Evolutionary conservation across 2,797 vertebrate species (phyloP).

Genomic region (Tapirus indicus): DNA sequence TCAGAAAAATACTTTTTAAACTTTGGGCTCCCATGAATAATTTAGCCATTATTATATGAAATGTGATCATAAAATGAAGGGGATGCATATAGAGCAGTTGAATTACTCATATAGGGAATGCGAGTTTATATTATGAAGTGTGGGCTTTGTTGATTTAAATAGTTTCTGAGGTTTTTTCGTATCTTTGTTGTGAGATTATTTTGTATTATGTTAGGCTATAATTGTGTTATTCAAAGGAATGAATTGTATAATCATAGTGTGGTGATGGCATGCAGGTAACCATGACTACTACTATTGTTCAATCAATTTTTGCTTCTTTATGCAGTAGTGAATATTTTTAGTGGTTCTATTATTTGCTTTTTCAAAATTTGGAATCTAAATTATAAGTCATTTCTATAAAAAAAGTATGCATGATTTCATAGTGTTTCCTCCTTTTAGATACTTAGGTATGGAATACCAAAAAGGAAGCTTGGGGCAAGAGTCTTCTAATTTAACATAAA

Average conservation of each 20-base stretch:
- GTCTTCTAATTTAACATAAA: conserved; percentile 18
- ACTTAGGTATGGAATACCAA: background rate
- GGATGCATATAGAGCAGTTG: background rate
- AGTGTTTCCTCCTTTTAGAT: conserved; percentile 6
- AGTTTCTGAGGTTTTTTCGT: conserved; percentile 33
- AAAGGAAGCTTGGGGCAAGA: background rate
- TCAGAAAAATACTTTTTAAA: conserved; percentile 19
- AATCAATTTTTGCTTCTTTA: conserved; percentile 62
- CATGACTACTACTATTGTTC: conserved; percentile 74
- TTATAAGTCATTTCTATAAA: conserved; percentile 54
- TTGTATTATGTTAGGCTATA: conserved; percentile 17
- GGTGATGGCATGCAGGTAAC: conserved; percentile 67
- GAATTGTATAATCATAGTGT: conserved; percentile 57
- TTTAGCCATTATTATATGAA: conserved; percentile 46
- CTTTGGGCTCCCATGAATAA: conserved; percentile 52
- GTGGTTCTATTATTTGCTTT: conserved; percentile 60
- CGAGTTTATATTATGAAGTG: conserved; percentile 35
- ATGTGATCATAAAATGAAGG: conserved; percentile 57
- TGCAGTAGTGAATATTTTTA: conserved; percentile 63
- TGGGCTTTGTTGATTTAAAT: background rate
- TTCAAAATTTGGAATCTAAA: conserved; percentile 66
- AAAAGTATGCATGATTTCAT: background rate
- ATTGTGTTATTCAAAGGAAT: conserved; percentile 63
- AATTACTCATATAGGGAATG: background rate
- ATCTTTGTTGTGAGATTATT: conserved; percentile 50